Percentiles rank a stretch among this genome's conserved stretches.
Conservation (phyloP, 2,797 vertebrate species). For the Aeoliscus strigatus region DNA sequence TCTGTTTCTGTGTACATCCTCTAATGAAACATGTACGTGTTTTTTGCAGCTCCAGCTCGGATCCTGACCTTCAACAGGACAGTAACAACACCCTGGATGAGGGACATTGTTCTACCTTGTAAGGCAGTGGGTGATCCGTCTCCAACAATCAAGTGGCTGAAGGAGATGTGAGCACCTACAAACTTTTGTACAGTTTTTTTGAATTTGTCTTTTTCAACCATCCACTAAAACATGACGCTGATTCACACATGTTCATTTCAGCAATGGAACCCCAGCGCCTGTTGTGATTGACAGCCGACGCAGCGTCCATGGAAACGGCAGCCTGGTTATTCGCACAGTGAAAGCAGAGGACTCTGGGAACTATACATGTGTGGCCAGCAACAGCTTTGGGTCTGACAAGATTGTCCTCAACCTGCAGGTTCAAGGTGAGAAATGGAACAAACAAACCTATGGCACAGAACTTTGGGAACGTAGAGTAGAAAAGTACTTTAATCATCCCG, state of each 20-base stretch:
- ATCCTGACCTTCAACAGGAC: conserved; percentile 96
- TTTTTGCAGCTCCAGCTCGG: conserved; percentile 82
- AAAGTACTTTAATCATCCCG: no score
- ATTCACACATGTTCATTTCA: conserved; percentile 42
- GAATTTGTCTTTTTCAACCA: not conserved
- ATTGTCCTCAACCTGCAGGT: conserved; percentile 94
- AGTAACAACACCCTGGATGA: conserved; percentile 97
- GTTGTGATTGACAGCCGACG: conserved; percentile 91
- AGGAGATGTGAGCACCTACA: conserved; percentile 85
- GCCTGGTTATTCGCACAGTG: conserved; percentile 92
- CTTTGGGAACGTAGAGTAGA: not conserved
- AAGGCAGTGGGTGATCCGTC: conserved; percentile 92
- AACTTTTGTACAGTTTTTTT: not conserved
- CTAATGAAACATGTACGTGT: conserved; percentile 16
- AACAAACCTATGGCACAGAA: not conserved
- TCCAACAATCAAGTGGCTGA: conserved; percentile 96
- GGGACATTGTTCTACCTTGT: conserved; percentile 91
- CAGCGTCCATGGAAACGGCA: conserved; percentile 91
- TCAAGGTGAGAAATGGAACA: conserved; percentile 79
- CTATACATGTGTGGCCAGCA: conserved; percentile 92
- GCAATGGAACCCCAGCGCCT: conserved; percentile 90
- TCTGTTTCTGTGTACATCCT: no score
- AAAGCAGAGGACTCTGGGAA: conserved; percentile 97
- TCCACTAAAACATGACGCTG: not conserved
- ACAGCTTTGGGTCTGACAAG: conserved; percentile 94